phyloP scores from a whole-genome alignment of 2,888 invertebrate species.

The Hypomecis punctinalis region DNA sequence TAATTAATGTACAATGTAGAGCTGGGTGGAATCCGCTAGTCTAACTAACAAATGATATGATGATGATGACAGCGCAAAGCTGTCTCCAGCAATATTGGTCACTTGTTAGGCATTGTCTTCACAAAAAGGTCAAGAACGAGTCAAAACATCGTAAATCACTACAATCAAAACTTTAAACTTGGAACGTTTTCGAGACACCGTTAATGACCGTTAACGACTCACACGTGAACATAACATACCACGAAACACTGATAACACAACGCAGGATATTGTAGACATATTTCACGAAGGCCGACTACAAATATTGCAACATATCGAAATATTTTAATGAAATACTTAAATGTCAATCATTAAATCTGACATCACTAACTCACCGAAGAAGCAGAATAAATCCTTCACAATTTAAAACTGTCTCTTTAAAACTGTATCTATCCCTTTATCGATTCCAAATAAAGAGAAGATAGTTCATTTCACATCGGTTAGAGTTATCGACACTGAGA shows the following conservation, averaged over 20 bases:
- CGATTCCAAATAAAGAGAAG: constrained; percentile 72
- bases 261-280: constrained; percentile 38
- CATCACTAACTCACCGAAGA: constrained; percentile 51
- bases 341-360: constrained; percentile 30
- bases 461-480: constrained; percentile 58
- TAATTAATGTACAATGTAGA: no score
- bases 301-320: constrained; percentile 27
- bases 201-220: constrained; percentile 26
- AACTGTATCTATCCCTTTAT: constrained; percentile 74
- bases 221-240: constrained; percentile 25
- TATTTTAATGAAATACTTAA: constrained; percentile 30
- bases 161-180: background rate
- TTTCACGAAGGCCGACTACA: constrained; percentile 34
- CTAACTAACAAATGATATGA: no score
- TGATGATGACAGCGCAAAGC: no score
- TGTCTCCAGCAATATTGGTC: background rate
- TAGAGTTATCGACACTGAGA: constrained; percentile 13
- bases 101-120: background rate
- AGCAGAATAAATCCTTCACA: constrained; percentile 54
- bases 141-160: background rate
- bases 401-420: constrained; percentile 50
- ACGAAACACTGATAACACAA: constrained; percentile 38
- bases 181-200: background rate
- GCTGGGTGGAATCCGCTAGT: no score
- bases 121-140: constrained; percentile 4